Conservation (phyloP, 2,113 vertebrate species). For the Syngnathus scovelli region DNA sequence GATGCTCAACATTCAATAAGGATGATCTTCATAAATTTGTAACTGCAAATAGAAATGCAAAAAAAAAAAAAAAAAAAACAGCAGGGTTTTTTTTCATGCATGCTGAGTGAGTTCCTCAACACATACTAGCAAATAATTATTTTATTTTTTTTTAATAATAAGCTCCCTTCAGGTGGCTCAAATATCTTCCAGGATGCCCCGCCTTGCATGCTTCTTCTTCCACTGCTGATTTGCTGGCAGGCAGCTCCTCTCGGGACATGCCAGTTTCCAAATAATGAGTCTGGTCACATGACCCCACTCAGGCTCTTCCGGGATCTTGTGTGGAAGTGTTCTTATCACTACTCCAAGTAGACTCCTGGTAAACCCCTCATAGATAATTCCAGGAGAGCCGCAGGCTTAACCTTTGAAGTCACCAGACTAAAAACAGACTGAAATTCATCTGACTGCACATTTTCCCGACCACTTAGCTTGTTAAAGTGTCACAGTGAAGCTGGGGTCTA, state of each 20-base stretch:
- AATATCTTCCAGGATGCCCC: background rate
- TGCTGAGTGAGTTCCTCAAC: too few relatives aligned
- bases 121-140: too few relatives aligned
- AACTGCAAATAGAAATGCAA: too few relatives aligned
- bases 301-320: constrained; percentile 48
- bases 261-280: constrained; percentile 47
- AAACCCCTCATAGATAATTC: constrained; percentile 11
- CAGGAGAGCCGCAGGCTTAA: constrained; percentile 51
- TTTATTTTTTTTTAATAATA: background rate
- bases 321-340: constrained; percentile 46
- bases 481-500: background rate
- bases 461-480: background rate
- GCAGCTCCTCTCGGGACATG: constrained; percentile 62
- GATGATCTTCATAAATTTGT: background rate
- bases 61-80: too few relatives aligned
- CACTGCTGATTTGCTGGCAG: constrained; percentile 8
- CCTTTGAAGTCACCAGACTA: constrained; percentile 35
- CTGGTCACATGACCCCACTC: constrained; percentile 25
- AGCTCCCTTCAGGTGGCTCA: background rate
- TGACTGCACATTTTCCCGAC: background rate
- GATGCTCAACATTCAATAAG: background rate
- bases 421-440: constrained; percentile 18
- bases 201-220: background rate
- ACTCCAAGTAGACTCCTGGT: constrained; percentile 19
- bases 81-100: too few relatives aligned